Evolutionary conservation across 1,140 invertebrate genomes (phyloP), one percentile per base, ranked within the genome.

Genomic region (Ephestia elutella): DNA sequence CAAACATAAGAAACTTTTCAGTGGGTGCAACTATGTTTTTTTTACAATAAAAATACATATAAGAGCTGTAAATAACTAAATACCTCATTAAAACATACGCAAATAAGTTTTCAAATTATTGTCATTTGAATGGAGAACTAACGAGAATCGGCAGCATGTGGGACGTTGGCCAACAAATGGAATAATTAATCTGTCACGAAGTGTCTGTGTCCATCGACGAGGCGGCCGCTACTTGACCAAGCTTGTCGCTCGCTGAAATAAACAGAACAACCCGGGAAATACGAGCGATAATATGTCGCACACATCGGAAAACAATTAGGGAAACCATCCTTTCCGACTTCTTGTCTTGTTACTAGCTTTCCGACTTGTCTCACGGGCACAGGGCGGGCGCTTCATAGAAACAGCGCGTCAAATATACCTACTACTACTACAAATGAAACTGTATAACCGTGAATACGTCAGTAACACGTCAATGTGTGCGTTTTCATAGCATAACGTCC

Each of bases 131-230:
- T 17, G 10, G 13, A 44, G 13, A 44, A 15, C 3, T 15, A 44
- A 44, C 38, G 13, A 44, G 38, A 44, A 44, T 44, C 7, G n/a
- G 15, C 32, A 44, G 15, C 32, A 55, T 19, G 30, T 1, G 9
- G 35, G 38, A 17, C 32, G 18, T 5, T 4, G 17, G 25, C 49
- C 49, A 53, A 69, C 67, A 68, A 68, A 70, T 54, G 59, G 70
- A 71, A 70, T 74, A 70, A 75, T 75, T 75, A 75, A 70, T 68
- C 67, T 68, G 62, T 73, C 68, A 71, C 63, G 68, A 62, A 59
- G 55, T 62, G 54, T 73, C 56, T 59, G 63, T 57, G 61, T 44
- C 55, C 59, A 68, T 61, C 66, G 63, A 13, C 13, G 15, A 5
- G 38, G 30, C 30, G 30, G 7, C 38, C 38, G 15, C 38, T 44